Conservation (phyloP, 2,888 invertebrate species). For the Aspidiotus rigidus region DNA sequence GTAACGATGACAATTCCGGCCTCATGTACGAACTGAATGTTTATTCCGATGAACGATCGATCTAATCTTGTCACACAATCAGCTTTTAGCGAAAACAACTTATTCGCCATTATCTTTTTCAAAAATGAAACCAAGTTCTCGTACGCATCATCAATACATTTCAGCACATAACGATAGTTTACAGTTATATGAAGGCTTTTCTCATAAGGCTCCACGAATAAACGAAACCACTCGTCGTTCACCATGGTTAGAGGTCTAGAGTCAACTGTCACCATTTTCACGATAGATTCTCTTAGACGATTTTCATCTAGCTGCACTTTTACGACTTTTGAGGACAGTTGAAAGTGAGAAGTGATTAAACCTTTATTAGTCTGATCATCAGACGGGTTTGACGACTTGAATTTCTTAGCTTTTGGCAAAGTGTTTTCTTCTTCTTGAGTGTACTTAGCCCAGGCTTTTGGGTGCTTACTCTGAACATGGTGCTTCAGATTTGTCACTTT, state of each 20-base stretch:
- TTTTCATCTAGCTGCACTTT: background rate
- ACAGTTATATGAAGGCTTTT: background rate
- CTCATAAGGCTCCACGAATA: background rate
- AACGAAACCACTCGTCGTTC: background rate
- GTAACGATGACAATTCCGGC: background rate
- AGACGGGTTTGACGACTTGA: background rate
- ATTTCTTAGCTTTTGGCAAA: background rate
- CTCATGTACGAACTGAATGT: background rate
- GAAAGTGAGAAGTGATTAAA: background rate
- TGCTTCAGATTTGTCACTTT: background rate
- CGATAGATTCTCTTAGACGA: background rate
- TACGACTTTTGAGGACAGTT: background rate
- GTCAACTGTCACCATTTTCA: background rate
- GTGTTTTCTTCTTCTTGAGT: background rate
- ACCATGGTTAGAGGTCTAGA: background rate
- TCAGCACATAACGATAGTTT: background rate
- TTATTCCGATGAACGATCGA: background rate
- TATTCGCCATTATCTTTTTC: background rate
- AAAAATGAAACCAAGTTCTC: background rate
- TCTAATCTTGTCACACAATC: background rate
- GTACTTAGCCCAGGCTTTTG: background rate
- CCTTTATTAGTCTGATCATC: background rate
- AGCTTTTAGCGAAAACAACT: background rate
- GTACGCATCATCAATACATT: background rate
- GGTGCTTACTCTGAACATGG: background rate